These are phyloP conservation scores for Epistrophe eligans DNA, from an alignment of 2,888 invertebrate genomes.

Conservation along the genomic window DNA sequence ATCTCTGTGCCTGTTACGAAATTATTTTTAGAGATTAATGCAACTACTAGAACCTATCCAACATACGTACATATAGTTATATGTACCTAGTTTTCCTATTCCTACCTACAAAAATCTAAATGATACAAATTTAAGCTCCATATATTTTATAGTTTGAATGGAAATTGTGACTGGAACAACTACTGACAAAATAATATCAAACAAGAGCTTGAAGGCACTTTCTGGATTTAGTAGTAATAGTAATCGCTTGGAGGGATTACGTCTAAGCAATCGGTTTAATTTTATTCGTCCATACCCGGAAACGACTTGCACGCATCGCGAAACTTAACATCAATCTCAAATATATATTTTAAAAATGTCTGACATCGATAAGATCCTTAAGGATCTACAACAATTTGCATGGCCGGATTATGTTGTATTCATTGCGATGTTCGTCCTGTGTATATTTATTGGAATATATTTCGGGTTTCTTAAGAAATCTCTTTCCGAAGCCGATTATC, in stretches of 20 bases:
- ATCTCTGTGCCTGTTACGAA: conserved; percentile 21
- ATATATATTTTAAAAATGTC: conserved; percentile 79
- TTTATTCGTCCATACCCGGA: conserved; percentile 10
- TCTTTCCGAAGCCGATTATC: conserved; percentile 88
- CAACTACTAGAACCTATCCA: background rate
- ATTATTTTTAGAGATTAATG: conserved; percentile 20
- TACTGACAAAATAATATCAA: conserved; percentile 35
- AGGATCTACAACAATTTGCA: conserved; percentile 82
- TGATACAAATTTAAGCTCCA: conserved; percentile 34
- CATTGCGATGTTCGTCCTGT: conserved; percentile 88
- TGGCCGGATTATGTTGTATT: conserved; percentile 83
- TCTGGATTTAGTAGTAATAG: conserved; percentile 21
- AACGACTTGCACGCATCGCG: background rate
- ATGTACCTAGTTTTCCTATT: background rate
- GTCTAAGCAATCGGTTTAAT: background rate
- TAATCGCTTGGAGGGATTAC: conserved; percentile 26
- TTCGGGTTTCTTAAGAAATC: conserved; percentile 89
- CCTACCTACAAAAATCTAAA: conserved; percentile 18
- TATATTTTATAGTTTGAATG: conserved; percentile 70
- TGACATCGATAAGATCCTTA: conserved; percentile 81
- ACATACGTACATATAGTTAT: background rate
- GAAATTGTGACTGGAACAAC: conserved; percentile 53
- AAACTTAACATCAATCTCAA: background rate
- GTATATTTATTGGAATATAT: conserved; percentile 90
- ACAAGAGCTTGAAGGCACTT: conserved; percentile 17